Percentiles rank a stretch among this genome's conserved stretches.
These are phyloP conservation scores for Agrotis exclamationis DNA, from an alignment of 2,888 invertebrate species.

Conservation along the genomic window DNA sequence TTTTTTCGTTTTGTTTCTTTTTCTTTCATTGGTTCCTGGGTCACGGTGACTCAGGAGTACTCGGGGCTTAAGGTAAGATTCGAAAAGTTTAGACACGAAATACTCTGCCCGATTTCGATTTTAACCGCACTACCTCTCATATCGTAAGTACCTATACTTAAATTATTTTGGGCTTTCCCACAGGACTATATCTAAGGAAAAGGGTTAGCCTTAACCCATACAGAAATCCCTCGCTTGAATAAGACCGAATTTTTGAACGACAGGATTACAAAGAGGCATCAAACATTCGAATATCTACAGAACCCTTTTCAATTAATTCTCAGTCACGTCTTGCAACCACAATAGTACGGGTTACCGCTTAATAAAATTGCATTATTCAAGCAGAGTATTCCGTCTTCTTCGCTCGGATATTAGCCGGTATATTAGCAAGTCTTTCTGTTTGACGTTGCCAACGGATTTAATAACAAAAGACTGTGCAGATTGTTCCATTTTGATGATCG, in stretches of 20 bases:
- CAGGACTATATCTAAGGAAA: not conserved
- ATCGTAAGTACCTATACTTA: not conserved
- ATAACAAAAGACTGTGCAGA: slow-evolving; percentile 1
- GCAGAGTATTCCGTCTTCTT: slow-evolving; percentile 23
- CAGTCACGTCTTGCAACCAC: slow-evolving; percentile 44
- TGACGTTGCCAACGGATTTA: not conserved
- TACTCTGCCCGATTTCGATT: not conserved
- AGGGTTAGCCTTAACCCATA: not conserved
- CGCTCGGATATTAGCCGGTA: slow-evolving; percentile 17
- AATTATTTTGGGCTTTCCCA: not conserved
- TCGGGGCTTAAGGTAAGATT: too few relatives aligned
- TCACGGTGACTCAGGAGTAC: too few relatives aligned
- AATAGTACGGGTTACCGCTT: slow-evolving; percentile 44
- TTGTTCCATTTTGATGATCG: not conserved
- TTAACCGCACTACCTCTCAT: too few relatives aligned
- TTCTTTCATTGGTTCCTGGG: too few relatives aligned
- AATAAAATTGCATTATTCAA: slow-evolving; percentile 52
- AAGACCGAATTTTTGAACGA: slow-evolving; percentile 45
- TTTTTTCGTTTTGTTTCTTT: too few relatives aligned
- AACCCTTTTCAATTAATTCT: slow-evolving; percentile 49
- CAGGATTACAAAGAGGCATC: slow-evolving; percentile 42
- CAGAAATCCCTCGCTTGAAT: slow-evolving; percentile 12
- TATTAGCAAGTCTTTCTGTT: slow-evolving; percentile 12
- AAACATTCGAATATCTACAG: slow-evolving; percentile 20
- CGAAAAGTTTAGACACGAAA: too few relatives aligned